A percentile compares a stretch with the other conserved stretches of the same genome.
These are phyloP conservation scores for Centruroides vittatus DNA, from an alignment of 1,140 invertebrate species.

Conservation along the genomic window DNA sequence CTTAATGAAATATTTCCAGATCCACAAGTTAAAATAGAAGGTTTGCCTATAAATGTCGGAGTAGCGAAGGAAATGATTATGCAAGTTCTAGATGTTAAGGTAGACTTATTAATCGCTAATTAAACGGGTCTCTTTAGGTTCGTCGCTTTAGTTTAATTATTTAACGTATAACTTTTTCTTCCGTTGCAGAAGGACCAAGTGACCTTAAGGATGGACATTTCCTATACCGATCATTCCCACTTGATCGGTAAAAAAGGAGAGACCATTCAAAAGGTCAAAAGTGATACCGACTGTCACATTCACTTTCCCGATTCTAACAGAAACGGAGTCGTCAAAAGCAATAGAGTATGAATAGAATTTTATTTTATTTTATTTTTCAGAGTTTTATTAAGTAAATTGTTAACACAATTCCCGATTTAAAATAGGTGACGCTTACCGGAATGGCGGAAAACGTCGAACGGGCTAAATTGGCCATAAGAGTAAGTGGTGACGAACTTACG, in stretches of 20 bases:
- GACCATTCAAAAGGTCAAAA: conserved; percentile 91
- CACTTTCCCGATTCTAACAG: conserved; percentile 97
- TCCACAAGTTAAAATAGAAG: conserved; percentile 85
- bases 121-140: no score
- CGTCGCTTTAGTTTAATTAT: no score
- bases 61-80: conserved; percentile 73
- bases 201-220: conserved; percentile 95
- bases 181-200: conserved; percentile 65
- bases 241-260: conserved; percentile 92
- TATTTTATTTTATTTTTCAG: no score
- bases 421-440: conserved; percentile 48
- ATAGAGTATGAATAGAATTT: conserved; percentile 49
- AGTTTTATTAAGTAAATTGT: neutral
- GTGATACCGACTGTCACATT: conserved; percentile 88
- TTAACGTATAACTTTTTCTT: neutral
- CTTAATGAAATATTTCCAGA: conserved; percentile 38
- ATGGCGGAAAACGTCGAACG: conserved; percentile 79
- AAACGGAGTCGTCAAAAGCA: conserved; percentile 79
- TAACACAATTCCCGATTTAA: neutral
- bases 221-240: conserved; percentile 94
- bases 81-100: conserved; percentile 70
- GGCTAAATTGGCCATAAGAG: conserved; percentile 71
- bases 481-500: conserved; percentile 34
- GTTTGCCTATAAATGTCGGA: conserved; percentile 53
- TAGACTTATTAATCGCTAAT: conserved; percentile 28